phyloP scores from a whole-genome alignment of 2,888 invertebrate species.

The Oligia strigilis region DNA sequence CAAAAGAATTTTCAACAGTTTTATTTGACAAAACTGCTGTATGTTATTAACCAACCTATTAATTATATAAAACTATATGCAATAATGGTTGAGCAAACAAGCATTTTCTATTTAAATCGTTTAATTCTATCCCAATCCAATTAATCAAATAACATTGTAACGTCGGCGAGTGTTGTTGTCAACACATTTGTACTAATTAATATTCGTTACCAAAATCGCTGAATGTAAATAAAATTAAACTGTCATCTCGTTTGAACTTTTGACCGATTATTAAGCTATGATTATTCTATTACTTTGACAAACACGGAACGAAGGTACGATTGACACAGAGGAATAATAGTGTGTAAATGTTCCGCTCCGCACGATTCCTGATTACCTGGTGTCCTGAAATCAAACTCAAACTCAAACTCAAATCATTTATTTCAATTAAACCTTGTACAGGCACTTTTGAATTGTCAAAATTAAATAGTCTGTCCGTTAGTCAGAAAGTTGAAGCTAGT shows the following conservation, averaged over 20 bases:
- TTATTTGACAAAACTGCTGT: background rate
- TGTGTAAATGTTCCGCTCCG: background rate
- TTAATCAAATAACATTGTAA: slow-evolving; percentile 33
- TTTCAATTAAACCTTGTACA: too few relatives aligned
- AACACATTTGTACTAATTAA: slow-evolving; percentile 52
- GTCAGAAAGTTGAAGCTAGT: too few relatives aligned
- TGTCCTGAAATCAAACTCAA: too few relatives aligned
- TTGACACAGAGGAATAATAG: background rate
- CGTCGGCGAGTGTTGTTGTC: slow-evolving; percentile 31
- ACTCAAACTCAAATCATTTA: too few relatives aligned
- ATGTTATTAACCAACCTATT: background rate
- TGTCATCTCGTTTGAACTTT: slow-evolving; percentile 43
- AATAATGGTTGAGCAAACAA: background rate
- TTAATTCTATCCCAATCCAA: slow-evolving; percentile 24
- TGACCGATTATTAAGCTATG: slow-evolving; percentile 33
- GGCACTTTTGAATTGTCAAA: too few relatives aligned
- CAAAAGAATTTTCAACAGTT: background rate
- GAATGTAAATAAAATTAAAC: slow-evolving; percentile 49
- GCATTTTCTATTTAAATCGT: slow-evolving; percentile 4
- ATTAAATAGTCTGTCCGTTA: too few relatives aligned
- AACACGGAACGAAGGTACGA: background rate
- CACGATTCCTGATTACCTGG: background rate
- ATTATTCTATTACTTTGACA: slow-evolving; percentile 49
- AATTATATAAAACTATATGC: slow-evolving; percentile 6
- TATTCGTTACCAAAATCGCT: slow-evolving; percentile 42